These are phyloP conservation scores for Leistus spinibarbis DNA, from an alignment of 2,888 invertebrate genomes.

Conservation along the genomic window DNA sequence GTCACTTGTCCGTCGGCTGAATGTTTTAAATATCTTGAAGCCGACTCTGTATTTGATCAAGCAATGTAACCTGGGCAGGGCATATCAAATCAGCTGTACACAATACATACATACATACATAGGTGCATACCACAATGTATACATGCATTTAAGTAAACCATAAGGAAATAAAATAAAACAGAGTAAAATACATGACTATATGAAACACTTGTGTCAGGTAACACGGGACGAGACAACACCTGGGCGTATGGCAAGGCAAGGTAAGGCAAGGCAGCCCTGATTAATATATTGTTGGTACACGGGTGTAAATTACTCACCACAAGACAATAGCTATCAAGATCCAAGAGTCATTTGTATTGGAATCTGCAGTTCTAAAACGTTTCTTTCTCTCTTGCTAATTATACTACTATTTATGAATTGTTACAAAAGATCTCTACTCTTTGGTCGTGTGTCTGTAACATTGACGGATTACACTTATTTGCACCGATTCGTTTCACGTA, in stretches of 20 bases:
- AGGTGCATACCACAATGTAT: neutral
- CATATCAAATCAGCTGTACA: slow-evolving; percentile 11
- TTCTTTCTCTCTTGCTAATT: neutral
- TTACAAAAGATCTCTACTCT: too few species aligned
- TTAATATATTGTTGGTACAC: slow-evolving; percentile 32
- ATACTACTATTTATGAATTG: too few species aligned
- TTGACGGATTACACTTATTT: too few species aligned
- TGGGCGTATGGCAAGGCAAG: slow-evolving; percentile 9
- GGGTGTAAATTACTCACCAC: slow-evolving; percentile 31
- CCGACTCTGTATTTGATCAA: neutral
- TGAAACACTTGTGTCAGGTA: slow-evolving; percentile 19
- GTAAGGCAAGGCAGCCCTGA: slow-evolving; percentile 5
- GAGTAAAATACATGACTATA: slow-evolving; percentile 8
- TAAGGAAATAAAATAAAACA: slow-evolving; percentile 28
- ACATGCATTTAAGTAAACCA: slow-evolving; percentile 19
- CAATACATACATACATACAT: slow-evolving; percentile 7
- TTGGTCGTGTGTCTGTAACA: too few species aligned
- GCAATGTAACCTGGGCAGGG: slow-evolving; percentile 11
- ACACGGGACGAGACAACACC: slow-evolving; percentile 5
- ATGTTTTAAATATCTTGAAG: too few species aligned
- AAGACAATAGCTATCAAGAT: slow-evolving; percentile 14
- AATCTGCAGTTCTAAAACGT: slow-evolving; percentile 13
- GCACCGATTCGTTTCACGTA: too few species aligned
- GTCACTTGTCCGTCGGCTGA: too few species aligned
- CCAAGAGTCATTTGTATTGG: slow-evolving; percentile 11